Evolutionary conservation across 1,140 invertebrate genomes (phyloP), one percentile per base, ranked within the genome.

Genomic region (Ylistrum balloti): DNA sequence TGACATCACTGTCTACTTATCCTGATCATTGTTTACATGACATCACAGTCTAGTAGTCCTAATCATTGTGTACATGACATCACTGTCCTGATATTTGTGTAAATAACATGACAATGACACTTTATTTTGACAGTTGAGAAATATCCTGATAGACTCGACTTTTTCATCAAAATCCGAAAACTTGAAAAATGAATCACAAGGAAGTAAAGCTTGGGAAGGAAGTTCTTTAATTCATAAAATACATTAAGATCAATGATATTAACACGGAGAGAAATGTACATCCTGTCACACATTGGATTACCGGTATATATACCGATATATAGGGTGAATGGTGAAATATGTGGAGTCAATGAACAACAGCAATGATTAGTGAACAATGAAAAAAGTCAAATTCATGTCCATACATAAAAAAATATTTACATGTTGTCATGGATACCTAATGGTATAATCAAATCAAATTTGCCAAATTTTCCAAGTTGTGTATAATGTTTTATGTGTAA

Each of bases 171-270:
- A n/a, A n/a, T n/a, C n/a, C n/a, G n/a, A n/a, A n/a, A n/a, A n/a
- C n/a, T n/a, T n/a, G n/a, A n/a, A n/a, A n/a, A n/a, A n/a, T n/a
- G n/a, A 7, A 74, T 74, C 56, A 74, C 15, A 74, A 0, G 28
- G 0, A 74, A n/a, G 20, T 74, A 74, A n/a, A 28, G 0, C n/a
- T 74, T 74, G 56, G 56, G 56, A 74, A 74, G 56, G 56, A 74
- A 74, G 56, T 74, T 74, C 56, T 74, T 74, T 74, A 74, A 74
- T 74, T 74, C 56, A 74, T 74, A 74, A 74, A 74, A 74, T 74
- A 74, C 56, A 74, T 74, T 74, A 74, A 74, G 56, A 74, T 74
- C 56, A 74, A 74, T 74, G 56, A 74, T 74, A 74, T 5, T 74
- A 74, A 74, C n/a, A 48, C 45, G 22, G 11, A 74, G 1, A 74